Evolutionary conservation across 2,797 vertebrate species (phyloP).

Genomic region (Melopsittacus undulatus): DNA sequence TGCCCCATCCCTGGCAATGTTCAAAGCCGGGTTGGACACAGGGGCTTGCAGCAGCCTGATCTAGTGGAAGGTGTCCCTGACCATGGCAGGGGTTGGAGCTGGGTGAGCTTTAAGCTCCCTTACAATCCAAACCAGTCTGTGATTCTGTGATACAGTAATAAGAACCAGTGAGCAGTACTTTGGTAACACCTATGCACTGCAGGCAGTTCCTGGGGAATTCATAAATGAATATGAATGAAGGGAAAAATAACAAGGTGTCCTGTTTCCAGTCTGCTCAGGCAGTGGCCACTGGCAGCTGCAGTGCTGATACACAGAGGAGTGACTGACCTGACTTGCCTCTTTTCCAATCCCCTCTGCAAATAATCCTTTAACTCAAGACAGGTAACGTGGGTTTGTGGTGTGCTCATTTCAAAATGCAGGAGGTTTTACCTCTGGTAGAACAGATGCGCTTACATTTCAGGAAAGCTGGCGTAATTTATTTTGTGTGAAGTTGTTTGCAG

Average conservation of each 20-base stretch:
- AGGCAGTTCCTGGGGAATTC: neutral
- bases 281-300: neutral
- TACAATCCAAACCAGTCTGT: neutral
- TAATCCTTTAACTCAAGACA: neutral
- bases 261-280: conserved; percentile 5
- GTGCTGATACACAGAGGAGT: neutral
- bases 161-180: neutral
- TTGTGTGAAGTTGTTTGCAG: neutral
- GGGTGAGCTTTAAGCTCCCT: neutral
- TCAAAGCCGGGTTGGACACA: neutral
- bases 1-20: neutral
- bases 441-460: neutral
- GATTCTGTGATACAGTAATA: neutral
- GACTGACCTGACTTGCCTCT: neutral
- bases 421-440: neutral
- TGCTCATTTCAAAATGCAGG: neutral
- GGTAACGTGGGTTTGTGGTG: neutral
- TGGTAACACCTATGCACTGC: neutral
- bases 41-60: neutral
- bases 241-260: neutral
- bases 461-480: neutral
- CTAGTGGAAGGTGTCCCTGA: neutral
- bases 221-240: neutral
- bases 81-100: neutral
- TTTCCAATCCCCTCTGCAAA: neutral